phyloP scores from a whole-genome alignment of 1,140 invertebrate genomes.

The Zaprionus capensis region DNA sequence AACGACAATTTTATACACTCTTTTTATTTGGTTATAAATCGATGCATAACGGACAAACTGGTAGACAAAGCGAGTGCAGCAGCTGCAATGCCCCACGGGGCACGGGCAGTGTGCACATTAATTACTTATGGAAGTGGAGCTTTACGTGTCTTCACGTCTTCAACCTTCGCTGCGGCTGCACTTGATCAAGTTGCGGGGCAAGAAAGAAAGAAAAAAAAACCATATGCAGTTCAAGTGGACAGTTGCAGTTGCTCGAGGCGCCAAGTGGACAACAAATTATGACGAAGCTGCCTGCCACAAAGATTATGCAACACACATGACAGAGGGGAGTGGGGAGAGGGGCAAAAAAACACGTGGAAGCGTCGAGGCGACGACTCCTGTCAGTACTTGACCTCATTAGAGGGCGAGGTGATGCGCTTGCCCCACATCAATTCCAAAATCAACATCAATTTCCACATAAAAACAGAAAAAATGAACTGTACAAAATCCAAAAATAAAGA shows the following conservation, averaged over 20 bases:
- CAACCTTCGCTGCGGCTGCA: constrained; percentile 52
- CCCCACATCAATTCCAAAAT: constrained; percentile 2
- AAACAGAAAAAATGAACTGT: not conserved
- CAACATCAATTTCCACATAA: not conserved
- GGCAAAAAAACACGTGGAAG: constrained; percentile 26
- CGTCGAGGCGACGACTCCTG: constrained; percentile 30
- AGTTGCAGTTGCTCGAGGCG: constrained; percentile 42
- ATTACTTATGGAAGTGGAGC: constrained; percentile 54
- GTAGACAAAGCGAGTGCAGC: not conserved
- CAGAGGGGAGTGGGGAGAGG: constrained; percentile 1
- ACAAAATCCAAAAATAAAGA: not conserved
- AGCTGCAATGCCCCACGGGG: constrained; percentile 4
- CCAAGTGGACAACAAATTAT: constrained; percentile 80
- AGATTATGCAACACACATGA: constrained; percentile 64
- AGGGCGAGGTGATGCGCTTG: constrained; percentile 13
- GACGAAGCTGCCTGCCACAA: constrained; percentile 38
- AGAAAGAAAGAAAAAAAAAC: constrained; percentile 19
- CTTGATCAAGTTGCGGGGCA: constrained; percentile 50
- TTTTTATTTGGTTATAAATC: not conserved
- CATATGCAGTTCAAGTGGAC: constrained; percentile 76
- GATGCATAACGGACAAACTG: not conserved
- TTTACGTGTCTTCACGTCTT: constrained; percentile 24
- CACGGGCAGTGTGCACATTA: constrained; percentile 15
- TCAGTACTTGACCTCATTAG: constrained; percentile 75
- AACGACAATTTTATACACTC: constrained; percentile 7